Evolutionary conservation across 2,888 invertebrate genomes (phyloP), one percentile per base, ranked within the genome.

Genomic region (Polydrusus tereticollis): DNA sequence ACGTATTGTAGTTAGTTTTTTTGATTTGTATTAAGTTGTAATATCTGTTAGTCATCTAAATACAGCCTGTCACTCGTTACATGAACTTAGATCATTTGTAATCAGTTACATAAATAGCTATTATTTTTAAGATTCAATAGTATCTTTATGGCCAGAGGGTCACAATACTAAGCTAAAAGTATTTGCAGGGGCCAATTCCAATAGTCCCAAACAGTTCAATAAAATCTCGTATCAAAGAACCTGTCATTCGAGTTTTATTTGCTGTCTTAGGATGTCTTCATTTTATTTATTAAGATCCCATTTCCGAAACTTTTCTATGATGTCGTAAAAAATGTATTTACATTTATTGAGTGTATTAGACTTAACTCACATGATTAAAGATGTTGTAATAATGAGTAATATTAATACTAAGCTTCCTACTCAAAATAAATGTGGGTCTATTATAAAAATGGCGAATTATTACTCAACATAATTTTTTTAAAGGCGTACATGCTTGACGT

Each of bases 141-240:
- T 58, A 18, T 8, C n/a, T 16, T 57, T 20, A 58, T 60, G 18
- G 10, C 50, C 50, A 21, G n/a, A 21, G 29, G 60, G 50, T 52
- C 38, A 23, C 12, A 23, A 68, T 68, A 68, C 60, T 58, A 60
- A 60, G 52, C 45, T 38, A 21, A 23, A 43, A 50, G 60, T 68
- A 60, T 60, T 60, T 33, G 60, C 59, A 26, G 18, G 52, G 47
- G 26, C 68, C 68, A 68, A 60, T 50, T 50, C 60, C 59, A 68
- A 68, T 52, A 55, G 29, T 50, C 60, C 58, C 50, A 36, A 23
- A 68, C 10, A 43, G 41, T 38, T 41, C 36, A 65, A 65, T 65
- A 65, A 57, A 43, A 65, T 41, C 29, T 38, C 23, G 7, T 64
- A 47, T 20, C 41, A 50, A 50, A 50, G 50, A 14, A 47, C 6